These are phyloP conservation scores for Tipula unca DNA, from an alignment of 2,888 invertebrate species.

Conservation along the genomic window DNA sequence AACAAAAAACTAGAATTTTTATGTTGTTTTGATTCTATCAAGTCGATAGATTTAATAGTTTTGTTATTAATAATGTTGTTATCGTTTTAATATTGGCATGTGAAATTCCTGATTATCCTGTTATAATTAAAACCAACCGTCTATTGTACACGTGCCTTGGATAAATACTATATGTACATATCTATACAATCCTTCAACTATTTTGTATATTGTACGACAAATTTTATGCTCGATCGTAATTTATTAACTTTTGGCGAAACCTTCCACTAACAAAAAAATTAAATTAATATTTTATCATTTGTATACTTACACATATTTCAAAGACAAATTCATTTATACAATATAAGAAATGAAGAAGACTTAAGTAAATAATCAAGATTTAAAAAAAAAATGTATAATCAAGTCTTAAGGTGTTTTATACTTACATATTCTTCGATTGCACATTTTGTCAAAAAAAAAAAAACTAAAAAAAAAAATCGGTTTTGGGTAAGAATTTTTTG, in stretches of 20 bases:
- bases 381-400: not conserved
- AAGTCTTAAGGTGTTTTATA: slow-evolving; percentile 8
- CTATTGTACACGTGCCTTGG: not conserved
- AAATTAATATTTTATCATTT: not conserved
- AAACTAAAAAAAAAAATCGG: not conserved
- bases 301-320: slow-evolving; percentile 14
- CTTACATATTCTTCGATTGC: slow-evolving; percentile 1
- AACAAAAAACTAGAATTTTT: not conserved
- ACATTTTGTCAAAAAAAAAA: not conserved
- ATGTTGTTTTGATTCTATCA: not conserved
- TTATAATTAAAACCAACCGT: not conserved
- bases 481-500: not conserved
- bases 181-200: not conserved
- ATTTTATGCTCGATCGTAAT: not conserved
- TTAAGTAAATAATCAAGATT: not conserved
- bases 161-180: not conserved
- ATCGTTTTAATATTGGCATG: not conserved
- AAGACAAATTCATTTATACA: not conserved
- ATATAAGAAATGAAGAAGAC: not conserved
- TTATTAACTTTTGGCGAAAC: not conserved
- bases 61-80: not conserved
- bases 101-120: not conserved
- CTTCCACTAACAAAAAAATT: not conserved
- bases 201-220: not conserved
- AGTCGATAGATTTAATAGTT: not conserved